Conservation (phyloP, 1,140 invertebrate genomes). For the Drosophila persimilis region DNA sequence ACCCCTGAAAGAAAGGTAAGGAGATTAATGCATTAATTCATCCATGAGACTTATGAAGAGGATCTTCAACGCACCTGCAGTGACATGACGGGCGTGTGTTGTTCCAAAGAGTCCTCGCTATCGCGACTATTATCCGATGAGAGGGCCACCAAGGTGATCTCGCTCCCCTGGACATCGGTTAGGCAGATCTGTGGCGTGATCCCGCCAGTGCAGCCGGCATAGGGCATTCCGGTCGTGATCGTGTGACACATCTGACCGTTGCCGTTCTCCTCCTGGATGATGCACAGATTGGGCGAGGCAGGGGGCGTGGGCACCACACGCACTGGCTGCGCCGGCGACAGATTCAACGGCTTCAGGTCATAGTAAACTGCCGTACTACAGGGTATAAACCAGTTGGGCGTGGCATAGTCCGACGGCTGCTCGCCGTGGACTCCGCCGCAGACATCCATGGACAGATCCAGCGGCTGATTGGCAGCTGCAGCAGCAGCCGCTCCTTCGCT, state of each 20-base stretch:
- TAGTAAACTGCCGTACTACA: constrained; percentile 69
- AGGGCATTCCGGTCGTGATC: constrained; percentile 71
- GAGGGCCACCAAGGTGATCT: constrained; percentile 89
- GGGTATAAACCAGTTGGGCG: constrained; percentile 79
- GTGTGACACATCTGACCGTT: constrained; percentile 76
- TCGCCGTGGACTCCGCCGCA: constrained; percentile 30
- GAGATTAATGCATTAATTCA: not conserved
- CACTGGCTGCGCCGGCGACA: constrained; percentile 84
- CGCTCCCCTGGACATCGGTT: constrained; percentile 93
- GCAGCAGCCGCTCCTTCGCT: constrained; percentile 68
- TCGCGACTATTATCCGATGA: constrained; percentile 88
- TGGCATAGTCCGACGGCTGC: constrained; percentile 50
- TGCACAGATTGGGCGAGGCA: constrained; percentile 88
- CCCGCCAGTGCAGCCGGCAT: constrained; percentile 69
- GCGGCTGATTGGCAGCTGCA: constrained; percentile 61
- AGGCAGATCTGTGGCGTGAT: constrained; percentile 91
- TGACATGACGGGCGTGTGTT: constrained; percentile 81
- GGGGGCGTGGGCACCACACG: constrained; percentile 79
- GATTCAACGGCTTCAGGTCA: constrained; percentile 84
- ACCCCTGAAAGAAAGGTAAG: constrained; percentile 84
- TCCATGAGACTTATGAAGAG: not conserved
- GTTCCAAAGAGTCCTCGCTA: constrained; percentile 82
- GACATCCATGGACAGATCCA: constrained; percentile 82
- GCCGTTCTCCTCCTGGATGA: constrained; percentile 92
- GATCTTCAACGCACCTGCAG: constrained; percentile 57